phyloP scores from a whole-genome alignment of 2,888 invertebrate genomes.

The Diaphora mendica region DNA sequence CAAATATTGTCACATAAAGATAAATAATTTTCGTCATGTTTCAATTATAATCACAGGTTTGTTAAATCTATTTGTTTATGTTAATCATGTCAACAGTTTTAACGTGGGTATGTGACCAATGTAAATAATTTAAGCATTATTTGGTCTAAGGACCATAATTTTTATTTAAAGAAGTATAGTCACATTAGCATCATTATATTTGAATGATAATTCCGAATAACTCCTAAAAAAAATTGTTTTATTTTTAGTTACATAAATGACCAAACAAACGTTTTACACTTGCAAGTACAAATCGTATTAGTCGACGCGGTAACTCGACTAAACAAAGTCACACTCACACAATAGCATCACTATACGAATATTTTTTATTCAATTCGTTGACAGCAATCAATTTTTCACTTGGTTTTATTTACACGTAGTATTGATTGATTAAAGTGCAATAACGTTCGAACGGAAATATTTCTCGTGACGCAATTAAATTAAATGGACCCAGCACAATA shows the following conservation, averaged over 20 bases:
- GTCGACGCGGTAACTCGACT: slow-evolving; percentile 12
- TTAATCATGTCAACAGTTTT: not conserved
- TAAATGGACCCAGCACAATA: slow-evolving; percentile 16
- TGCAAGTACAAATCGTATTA: slow-evolving; percentile 7
- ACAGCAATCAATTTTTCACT: not conserved
- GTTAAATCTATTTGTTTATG: slow-evolving; percentile 3
- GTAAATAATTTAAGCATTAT: not conserved
- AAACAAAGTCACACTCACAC: not conserved
- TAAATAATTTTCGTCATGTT: not conserved
- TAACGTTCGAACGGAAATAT: slow-evolving; percentile 27
- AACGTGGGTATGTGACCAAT: not conserved
- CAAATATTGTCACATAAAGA: not conserved
- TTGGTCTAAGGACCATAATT: not conserved
- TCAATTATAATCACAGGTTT: not conserved
- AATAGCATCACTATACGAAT: slow-evolving; percentile 8
- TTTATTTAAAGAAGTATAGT: not conserved
- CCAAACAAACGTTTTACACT: slow-evolving; percentile 14
- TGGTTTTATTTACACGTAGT: not conserved
- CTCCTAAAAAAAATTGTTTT: not conserved
- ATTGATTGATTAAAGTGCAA: slow-evolving; percentile 7
- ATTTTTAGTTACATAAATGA: slow-evolving; percentile 25
- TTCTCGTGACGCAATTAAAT: slow-evolving; percentile 42
- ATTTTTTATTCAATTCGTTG: slow-evolving; percentile 1
- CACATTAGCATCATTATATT: not conserved
- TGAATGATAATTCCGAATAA: not conserved